Conservation (phyloP, 2,888 invertebrate genomes). For the Theretra japonica region DNA sequence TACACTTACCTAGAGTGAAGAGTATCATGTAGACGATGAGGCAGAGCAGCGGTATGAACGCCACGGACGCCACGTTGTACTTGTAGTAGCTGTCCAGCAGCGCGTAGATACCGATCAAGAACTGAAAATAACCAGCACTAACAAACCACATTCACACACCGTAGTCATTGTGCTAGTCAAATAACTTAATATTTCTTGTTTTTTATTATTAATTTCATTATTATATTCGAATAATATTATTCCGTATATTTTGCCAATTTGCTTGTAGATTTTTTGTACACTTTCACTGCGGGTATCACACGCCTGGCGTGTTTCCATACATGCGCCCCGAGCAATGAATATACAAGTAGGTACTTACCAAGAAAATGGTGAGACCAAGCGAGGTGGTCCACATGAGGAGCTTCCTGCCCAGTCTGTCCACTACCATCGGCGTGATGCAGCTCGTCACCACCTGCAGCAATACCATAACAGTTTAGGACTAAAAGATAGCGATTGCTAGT, state of each 20-base stretch:
- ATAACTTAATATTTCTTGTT: no score
- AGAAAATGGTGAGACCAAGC: constrained; percentile 86
- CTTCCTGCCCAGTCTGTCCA: constrained; percentile 90
- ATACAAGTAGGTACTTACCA: constrained; percentile 70
- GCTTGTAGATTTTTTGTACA: no score
- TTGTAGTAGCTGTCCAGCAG: constrained; percentile 72
- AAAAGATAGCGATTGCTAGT: no score
- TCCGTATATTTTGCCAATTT: no score
- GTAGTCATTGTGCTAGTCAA: no score
- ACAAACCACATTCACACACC: neutral
- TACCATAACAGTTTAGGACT: neutral
- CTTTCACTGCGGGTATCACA: no score
- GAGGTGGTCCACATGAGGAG: constrained; percentile 90
- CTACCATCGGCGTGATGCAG: constrained; percentile 88
- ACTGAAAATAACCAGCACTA: constrained; percentile 49
- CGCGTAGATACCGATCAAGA: constrained; percentile 75
- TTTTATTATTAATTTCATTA: no score
- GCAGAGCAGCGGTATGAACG: constrained; percentile 73
- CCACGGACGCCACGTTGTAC: constrained; percentile 63
- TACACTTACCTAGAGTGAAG: constrained; percentile 71
- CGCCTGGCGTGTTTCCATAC: no score
- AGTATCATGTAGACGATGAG: constrained; percentile 77
- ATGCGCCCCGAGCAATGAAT: no score
- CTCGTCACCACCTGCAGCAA: constrained; percentile 87
- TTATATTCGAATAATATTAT: no score